Evolutionary conservation across 2,113 vertebrate genomes (phyloP).

Genomic region (Drymodes brunneopygia): DNA sequence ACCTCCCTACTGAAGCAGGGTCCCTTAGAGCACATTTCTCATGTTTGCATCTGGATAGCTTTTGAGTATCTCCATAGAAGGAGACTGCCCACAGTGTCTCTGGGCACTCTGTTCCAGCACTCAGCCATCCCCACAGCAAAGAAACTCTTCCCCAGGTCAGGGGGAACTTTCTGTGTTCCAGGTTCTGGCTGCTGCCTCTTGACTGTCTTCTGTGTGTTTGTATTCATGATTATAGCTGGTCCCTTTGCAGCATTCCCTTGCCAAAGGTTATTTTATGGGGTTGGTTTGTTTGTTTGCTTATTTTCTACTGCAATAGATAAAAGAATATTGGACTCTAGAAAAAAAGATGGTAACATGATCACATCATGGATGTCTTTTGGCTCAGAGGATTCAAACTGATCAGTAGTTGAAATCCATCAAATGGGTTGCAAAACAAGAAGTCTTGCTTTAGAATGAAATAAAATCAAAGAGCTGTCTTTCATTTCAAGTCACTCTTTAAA

Average conservation of each 20-base stretch:
- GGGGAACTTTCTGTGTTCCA: neutral
- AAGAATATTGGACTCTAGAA: neutral
- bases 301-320: neutral
- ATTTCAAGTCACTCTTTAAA: neutral
- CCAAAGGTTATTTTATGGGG: neutral
- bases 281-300: neutral
- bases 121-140: neutral
- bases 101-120: neutral
- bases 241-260: neutral
- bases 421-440: neutral
- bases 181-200: neutral
- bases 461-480: neutral
- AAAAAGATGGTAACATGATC: neutral
- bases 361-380: neutral
- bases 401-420: neutral
- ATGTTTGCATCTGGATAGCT: neutral
- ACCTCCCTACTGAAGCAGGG: no score
- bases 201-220: neutral
- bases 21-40: rapidly evolving
- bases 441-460: neutral
- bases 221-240: neutral
- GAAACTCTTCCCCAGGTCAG: neutral
- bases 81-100: neutral
- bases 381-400: neutral
- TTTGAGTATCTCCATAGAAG: neutral